Percentiles rank a stretch among this genome's conserved stretches.
Conservation (phyloP, 2,113 vertebrate species). For the Cervus canadensis region DNA sequence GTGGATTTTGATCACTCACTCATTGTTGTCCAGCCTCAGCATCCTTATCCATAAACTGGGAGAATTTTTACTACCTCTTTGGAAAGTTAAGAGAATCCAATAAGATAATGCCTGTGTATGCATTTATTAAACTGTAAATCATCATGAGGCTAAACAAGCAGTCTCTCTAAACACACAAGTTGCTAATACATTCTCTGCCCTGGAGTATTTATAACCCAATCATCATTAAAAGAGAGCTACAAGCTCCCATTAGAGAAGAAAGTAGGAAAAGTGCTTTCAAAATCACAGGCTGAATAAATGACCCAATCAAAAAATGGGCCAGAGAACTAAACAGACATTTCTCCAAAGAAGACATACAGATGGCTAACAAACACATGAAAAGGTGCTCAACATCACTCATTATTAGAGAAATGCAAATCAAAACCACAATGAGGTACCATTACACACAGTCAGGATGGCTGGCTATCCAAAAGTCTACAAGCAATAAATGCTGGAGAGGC, state of each 20-base stretch:
- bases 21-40: background rate
- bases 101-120: background rate
- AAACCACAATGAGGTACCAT: too few relatives aligned
- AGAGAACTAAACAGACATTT: too few relatives aligned
- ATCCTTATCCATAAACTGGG: background rate
- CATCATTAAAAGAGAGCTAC: background rate
- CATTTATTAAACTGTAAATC: background rate
- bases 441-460: too few relatives aligned
- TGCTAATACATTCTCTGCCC: slow-evolving; percentile 5
- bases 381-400: too few relatives aligned
- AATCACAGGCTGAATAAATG: background rate
- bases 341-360: too few relatives aligned
- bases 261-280: slow-evolving; percentile 43
- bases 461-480: too few relatives aligned
- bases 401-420: too few relatives aligned
- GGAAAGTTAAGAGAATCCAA: background rate
- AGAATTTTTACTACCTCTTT: background rate
- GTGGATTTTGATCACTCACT: background rate
- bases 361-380: too few relatives aligned
- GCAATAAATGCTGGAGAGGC: too few relatives aligned
- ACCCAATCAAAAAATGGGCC: too few relatives aligned
- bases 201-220: slow-evolving; percentile 46
- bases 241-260: slow-evolving; percentile 1
- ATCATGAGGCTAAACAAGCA: background rate
- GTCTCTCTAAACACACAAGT: background rate